phyloP scores from a whole-genome alignment of 2,113 vertebrate genomes.

The Speoplatyrhinus poulsoni region DNA sequence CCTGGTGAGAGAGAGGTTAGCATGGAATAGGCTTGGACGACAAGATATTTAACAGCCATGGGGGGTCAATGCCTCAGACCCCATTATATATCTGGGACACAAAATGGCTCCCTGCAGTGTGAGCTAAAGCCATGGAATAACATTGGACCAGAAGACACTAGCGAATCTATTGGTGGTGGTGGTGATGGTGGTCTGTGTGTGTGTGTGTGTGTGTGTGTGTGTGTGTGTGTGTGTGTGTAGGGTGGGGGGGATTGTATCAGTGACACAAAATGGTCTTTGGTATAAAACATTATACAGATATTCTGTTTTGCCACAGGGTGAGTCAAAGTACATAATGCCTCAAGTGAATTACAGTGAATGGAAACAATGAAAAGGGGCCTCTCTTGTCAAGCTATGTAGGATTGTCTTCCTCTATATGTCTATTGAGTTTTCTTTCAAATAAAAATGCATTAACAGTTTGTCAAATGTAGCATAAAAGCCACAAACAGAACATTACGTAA shows the following conservation, averaged over 20 bases:
- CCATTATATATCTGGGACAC: conserved; percentile 48
- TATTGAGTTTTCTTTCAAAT: no score
- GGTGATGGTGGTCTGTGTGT: no score
- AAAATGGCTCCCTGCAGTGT: conserved; percentile 45
- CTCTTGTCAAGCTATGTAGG: conserved; percentile 4
- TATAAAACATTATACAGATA: conserved; percentile 49
- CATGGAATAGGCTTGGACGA: conserved; percentile 57
- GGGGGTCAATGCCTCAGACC: conserved; percentile 45
- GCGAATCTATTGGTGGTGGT: neutral
- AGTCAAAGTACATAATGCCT: conserved; percentile 26
- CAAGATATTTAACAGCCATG: conserved; percentile 38
- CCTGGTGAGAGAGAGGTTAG: conserved; percentile 42
- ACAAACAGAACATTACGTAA: no score
- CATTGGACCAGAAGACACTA: conserved; percentile 17
- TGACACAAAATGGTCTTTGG: conserved; percentile 34
- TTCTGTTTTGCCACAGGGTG: conserved; percentile 32
- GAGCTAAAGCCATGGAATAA: conserved; percentile 44
- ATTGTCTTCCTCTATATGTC: neutral
- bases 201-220: no score
- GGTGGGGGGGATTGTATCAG: conserved; percentile 17
- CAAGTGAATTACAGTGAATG: conserved; percentile 11
- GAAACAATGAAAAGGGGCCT: neutral
- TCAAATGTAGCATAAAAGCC: no score
- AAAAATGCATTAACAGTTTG: no score
- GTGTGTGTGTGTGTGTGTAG: no score